Base-by-base conservation (phyloP, 2,888 invertebrate species). In the Sinodicranocentrus sp. region DNA sequence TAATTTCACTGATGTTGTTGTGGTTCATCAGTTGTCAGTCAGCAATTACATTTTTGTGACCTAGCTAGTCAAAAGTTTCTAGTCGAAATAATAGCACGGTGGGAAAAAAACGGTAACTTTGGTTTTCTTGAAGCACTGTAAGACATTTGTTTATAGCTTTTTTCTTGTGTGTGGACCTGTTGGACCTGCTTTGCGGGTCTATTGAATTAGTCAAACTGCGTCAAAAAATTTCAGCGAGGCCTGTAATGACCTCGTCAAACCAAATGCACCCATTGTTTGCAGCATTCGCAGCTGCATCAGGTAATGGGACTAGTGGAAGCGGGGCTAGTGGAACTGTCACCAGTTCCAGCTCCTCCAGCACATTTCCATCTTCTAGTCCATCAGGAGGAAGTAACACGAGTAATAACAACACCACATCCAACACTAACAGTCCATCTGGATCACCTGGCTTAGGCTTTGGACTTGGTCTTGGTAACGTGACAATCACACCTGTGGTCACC, bases 181-280 rank as follows among this genome's bases (percentile, higher is more conserved):
- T 78, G 80, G 85, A 85, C 83, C 85, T 85, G 85, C 75, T 68
- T 67, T 71, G 78, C 70, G 70, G 77, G 82, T 82, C 82, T 77
- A 6, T 63, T 65, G 17, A 57, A 44, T 33, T 15, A 65, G 61
- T 71, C 84, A 85, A 86, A 78, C 84, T 87, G 87, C 57, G 87
- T 39, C 87, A 87, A 84, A 87, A 87, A 77, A 80, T 86, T 52
- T 82, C 85, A 1, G 75, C 87, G 87, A 85, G 87, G 85, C 87
- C 87, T 79, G 71, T 85, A n/a, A 87, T 87, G 87, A 85, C 85
- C 87, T 87, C 87, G 84, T 70, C 85, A 13, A 70, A 84, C 21
- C 88, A 88, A 84, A 83, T 88, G 17, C 88, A 88, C 73, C 88
- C 88, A 33, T 78, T 88, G 8, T 87, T 88, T 75, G 88, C 88